Conservation (phyloP, 2,797 vertebrate species). For the Pachyuromys duprasi region DNA sequence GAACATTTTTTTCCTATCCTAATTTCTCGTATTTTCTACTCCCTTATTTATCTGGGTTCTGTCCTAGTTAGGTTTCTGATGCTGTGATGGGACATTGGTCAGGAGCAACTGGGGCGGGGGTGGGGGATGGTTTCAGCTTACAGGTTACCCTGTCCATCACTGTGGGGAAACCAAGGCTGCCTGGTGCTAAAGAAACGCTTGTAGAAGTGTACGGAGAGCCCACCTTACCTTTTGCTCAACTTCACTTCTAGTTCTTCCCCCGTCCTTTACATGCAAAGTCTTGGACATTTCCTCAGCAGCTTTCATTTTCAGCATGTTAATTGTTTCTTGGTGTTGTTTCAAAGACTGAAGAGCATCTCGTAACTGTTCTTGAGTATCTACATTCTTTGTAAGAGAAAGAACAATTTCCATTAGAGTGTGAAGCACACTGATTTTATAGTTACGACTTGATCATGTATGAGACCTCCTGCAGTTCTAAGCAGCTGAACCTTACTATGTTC, state of each 20-base stretch:
- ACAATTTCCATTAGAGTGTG: constrained; percentile 9
- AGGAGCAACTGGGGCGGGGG: too few relatives aligned
- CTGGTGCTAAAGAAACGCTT: neutral
- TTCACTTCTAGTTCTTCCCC: constrained; percentile 66
- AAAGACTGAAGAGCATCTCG: constrained; percentile 87
- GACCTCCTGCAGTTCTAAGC: neutral
- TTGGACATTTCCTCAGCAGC: constrained; percentile 77
- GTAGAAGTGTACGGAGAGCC: neutral
- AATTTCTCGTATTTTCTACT: neutral
- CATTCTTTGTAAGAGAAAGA: constrained; percentile 86
- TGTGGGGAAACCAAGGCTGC: neutral
- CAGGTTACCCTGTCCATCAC: neutral
- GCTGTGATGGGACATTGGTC: neutral
- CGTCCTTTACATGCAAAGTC: constrained; percentile 44
- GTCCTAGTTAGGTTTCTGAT: too few relatives aligned
- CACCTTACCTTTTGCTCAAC: constrained; percentile 76
- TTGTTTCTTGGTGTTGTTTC: constrained; percentile 80
- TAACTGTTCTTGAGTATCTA: constrained; percentile 91
- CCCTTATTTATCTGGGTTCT: too few relatives aligned
- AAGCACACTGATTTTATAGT: neutral
- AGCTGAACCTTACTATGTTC: constrained; percentile 78
- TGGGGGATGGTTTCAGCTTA: neutral
- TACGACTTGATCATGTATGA: neutral
- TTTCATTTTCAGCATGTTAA: constrained; percentile 80
- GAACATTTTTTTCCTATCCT: neutral